Percentiles rank a stretch among this genome's conserved stretches.
Conservation (phyloP, 1,140 invertebrate genomes). For the Meloidogyne chitwoodi region DNA sequence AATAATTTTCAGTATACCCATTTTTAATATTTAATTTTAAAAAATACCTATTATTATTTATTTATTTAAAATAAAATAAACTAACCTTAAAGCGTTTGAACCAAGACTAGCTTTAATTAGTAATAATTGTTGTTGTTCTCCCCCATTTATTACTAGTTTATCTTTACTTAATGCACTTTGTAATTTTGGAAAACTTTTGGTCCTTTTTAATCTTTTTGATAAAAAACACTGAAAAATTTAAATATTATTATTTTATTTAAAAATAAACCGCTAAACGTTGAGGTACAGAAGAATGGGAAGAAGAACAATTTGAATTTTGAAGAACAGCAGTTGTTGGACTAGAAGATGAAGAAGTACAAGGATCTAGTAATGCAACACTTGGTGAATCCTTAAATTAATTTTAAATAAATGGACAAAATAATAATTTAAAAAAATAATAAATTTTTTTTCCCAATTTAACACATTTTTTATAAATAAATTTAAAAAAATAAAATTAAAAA, state of each 20-base stretch:
- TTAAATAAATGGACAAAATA: too few species aligned
- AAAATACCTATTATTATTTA: too few species aligned
- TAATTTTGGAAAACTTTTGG: slow-evolving; percentile 48
- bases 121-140: not conserved
- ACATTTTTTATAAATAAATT: too few species aligned
- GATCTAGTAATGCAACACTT: slow-evolving; percentile 4
- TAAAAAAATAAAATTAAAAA: too few species aligned
- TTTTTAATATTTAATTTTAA: too few species aligned
- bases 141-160: not conserved
- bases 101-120: slow-evolving; percentile 4
- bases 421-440: too few species aligned
- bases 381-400: slow-evolving; percentile 7
- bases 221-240: slow-evolving; percentile 52
- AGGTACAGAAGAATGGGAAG: not conserved
- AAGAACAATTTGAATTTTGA: not conserved
- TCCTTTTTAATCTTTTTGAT: slow-evolving; percentile 56
- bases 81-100: slow-evolving; percentile 7
- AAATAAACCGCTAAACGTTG: slow-evolving; percentile 16
- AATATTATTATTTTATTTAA: not conserved
- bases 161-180: not conserved
- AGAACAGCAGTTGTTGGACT: not conserved
- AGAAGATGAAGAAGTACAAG: not conserved
- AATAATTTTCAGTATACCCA: too few species aligned
- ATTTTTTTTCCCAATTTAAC: too few species aligned
- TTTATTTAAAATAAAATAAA: too few species aligned